Evolutionary conservation across 2,113 vertebrate genomes (phyloP).

Genomic region (Bucco capensis): DNA sequence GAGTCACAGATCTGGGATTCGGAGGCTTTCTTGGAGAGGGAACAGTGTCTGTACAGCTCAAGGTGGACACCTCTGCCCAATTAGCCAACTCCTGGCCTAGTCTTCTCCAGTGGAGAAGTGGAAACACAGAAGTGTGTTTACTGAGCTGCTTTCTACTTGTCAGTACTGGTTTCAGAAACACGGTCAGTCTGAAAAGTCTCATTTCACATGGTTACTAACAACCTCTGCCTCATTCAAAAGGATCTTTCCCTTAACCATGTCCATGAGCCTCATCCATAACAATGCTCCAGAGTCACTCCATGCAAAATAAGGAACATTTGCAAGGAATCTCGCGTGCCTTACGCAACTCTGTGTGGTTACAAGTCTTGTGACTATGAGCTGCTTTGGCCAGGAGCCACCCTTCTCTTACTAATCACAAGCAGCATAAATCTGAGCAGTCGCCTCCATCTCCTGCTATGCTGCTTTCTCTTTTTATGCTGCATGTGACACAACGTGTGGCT

Average conservation of each 20-base stretch:
- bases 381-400: conserved; percentile 50
- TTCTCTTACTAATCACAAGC: conserved; percentile 33
- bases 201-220: not conserved
- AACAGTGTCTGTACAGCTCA: not conserved
- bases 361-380: conserved; percentile 69
- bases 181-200: not conserved
- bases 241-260: not conserved
- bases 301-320: conserved; percentile 3
- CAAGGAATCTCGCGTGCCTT: conserved; percentile 23
- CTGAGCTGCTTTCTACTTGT: not conserved
- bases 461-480: not conserved
- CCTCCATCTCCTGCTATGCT: not conserved
- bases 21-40: not conserved
- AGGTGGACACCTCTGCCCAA: not conserved
- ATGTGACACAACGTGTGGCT: not conserved
- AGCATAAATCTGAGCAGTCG: conserved; percentile 33
- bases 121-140: not conserved
- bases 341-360: conserved; percentile 40
- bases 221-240: not conserved
- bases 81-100: not conserved
- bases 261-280: not conserved
- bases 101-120: not conserved
- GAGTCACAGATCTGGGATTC: not conserved
- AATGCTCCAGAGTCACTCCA: not conserved
- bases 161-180: not conserved